Evolutionary conservation across 2,888 invertebrate genomes (phyloP).

Genomic region (Diogma glabrata): DNA sequence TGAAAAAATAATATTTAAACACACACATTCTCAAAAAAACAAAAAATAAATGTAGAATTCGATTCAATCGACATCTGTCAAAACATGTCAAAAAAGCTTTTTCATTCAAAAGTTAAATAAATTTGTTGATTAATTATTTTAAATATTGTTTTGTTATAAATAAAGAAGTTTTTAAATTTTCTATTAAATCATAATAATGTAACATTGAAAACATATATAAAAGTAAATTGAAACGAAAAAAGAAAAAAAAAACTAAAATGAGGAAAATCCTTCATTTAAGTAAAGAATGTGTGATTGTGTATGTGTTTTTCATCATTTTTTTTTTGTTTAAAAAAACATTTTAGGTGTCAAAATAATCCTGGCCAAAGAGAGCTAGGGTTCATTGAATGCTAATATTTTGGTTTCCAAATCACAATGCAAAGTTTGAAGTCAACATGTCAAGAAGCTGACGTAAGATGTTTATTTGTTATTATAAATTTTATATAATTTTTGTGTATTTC

Average conservation of each 20-base stretch:
- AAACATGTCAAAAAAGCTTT: constrained; percentile 19
- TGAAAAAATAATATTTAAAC: background rate
- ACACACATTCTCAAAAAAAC: constrained; percentile 3
- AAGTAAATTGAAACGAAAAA: constrained; percentile 4
- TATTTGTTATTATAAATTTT: background rate
- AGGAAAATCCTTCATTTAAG: constrained; percentile 7
- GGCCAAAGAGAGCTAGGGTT: constrained; percentile 18
- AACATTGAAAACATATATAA: no score
- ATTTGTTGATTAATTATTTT: constrained; percentile 4
- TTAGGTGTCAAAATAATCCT: constrained; percentile 11
- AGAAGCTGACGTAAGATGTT: constrained; percentile 48
- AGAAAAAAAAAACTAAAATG: constrained; percentile 1
- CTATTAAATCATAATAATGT: no score
- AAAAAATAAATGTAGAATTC: background rate
- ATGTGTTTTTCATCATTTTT: background rate
- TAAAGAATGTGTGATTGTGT: constrained; percentile 7
- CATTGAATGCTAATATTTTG: constrained; percentile 24
- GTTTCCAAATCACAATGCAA: constrained; percentile 43
- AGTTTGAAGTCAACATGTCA: constrained; percentile 53
- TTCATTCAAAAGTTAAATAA: constrained; percentile 9
- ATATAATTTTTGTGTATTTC: background rate
- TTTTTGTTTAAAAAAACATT: background rate
- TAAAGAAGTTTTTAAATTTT: background rate
- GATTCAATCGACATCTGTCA: constrained; percentile 17
- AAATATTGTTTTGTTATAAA: constrained; percentile 6